phyloP scores from a whole-genome alignment of 2,888 invertebrate genomes.

The Zelleria hepariella region DNA sequence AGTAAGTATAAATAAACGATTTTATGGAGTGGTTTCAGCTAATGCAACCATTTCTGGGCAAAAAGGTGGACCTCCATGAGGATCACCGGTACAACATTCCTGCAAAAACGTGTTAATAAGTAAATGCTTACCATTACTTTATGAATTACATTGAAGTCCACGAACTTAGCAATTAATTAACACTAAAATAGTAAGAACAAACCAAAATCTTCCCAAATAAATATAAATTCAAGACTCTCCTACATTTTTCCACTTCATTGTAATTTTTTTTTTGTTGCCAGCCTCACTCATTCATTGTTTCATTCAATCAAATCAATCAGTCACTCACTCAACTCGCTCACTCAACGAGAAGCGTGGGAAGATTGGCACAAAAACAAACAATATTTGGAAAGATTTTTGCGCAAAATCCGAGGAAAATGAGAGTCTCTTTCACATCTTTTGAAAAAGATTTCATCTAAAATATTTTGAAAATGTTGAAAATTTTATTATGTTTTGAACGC shows the following conservation, averaged over 20 bases:
- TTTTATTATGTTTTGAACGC: too few relatives aligned
- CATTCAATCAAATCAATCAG: too few relatives aligned
- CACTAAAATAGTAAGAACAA: background rate
- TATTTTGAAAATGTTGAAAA: too few relatives aligned
- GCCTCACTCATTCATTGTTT: too few relatives aligned
- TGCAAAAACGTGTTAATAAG: slow-evolving; percentile 9
- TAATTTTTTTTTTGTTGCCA: background rate
- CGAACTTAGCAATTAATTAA: background rate
- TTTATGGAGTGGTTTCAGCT: background rate
- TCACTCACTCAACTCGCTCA: too few relatives aligned
- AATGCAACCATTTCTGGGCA: background rate
- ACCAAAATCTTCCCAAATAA: background rate
- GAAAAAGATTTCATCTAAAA: too few relatives aligned
- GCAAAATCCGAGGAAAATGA: too few relatives aligned
- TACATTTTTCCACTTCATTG: background rate
- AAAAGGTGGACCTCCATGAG: background rate
- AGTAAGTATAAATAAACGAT: background rate
- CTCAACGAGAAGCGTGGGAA: too few relatives aligned
- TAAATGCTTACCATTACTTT: slow-evolving; percentile 47
- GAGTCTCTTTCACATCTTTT: too few relatives aligned
- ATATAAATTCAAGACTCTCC: background rate
- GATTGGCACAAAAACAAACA: too few relatives aligned
- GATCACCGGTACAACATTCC: background rate
- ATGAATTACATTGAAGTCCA: background rate
- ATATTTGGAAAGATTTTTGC: too few relatives aligned